Conservation (phyloP, 2,797 vertebrate species). For the Mastacembelus armatus region DNA sequence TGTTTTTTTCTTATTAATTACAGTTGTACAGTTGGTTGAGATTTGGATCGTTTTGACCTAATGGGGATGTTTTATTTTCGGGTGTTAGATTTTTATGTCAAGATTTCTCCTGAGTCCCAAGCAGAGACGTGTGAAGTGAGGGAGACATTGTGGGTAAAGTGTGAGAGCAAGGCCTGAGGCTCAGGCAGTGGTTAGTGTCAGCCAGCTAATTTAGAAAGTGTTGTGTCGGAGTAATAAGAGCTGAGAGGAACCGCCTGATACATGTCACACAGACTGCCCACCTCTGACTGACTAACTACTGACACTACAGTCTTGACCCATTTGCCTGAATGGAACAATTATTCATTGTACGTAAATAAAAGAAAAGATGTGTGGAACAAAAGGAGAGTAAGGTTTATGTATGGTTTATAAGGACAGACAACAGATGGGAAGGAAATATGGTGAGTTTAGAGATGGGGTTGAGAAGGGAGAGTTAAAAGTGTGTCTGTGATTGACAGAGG, state of each 20-base stretch:
- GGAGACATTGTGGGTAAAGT: constrained; percentile 11
- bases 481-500: constrained; percentile 56
- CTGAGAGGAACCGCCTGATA: constrained; percentile 54
- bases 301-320: constrained; percentile 25
- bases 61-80: background rate
- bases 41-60: background rate
- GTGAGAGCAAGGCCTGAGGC: constrained; percentile 41
- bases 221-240: constrained; percentile 73
- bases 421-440: constrained; percentile 50
- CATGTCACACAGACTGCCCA: constrained; percentile 22
- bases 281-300: constrained; percentile 31
- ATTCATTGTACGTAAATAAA: constrained; percentile 31
- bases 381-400: background rate
- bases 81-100: background rate
- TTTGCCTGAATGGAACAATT: constrained; percentile 32
- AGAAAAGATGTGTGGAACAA: background rate
- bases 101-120: background rate
- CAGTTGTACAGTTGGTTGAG: background rate
- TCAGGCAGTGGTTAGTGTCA: constrained; percentile 39
- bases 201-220: constrained; percentile 72
- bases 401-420: constrained; percentile 32
- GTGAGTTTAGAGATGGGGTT: constrained; percentile 23
- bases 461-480: constrained; percentile 34
- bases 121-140: constrained; percentile 6
- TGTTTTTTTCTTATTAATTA: too few relatives aligned